Base-by-base conservation (phyloP, 64 coral and sea anemone genomes). In the Montipora foliosa region DNA sequence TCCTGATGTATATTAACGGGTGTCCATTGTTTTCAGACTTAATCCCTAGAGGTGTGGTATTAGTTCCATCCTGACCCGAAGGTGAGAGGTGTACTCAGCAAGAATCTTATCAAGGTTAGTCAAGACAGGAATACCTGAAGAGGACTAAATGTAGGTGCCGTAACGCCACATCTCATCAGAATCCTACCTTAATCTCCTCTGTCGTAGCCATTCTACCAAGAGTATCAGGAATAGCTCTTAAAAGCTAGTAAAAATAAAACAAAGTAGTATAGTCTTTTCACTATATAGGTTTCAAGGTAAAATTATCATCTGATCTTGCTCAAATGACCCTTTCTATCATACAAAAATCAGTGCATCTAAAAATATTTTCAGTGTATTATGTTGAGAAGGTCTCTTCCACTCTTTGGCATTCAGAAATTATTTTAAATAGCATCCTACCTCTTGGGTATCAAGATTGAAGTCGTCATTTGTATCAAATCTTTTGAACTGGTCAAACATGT, bases 171-270 rank as follows among this genome's bases (percentile, higher is more conserved):
- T 4, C 17, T 68, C 8, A 6, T 71, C 19, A 6, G 68, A 71
- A 24, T 1, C 68, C 10, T 80, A 99, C 97, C 82, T 95, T 89
- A 12, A 99, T 92, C 91, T 99, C 97, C 94, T 99, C 97, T 15
- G 97, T 99, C 2, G 97, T 99, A 2, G 92, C 92, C 97, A 99
- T 99, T 87, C 94, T 91, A 22, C 97, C 97, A 20, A 99, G 84
- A 11, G 94, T 89, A 58, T 99, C 97, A 2, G 97, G 97, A 49
- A 99, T 96, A 4, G 97, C 97, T 76, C 89, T 50, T 77, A 99
- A 80, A n/a, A 99, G 81, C 97, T 99, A 37, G 15, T 24, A 88
- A n/a, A 86, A 52, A 61, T 9, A 8, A 93, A 60, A 49, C 16
- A 12, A 64, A 64, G 3, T 12, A 64, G 4, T 14, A 14, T 15